Conservation (phyloP, 2,888 invertebrate genomes). For the Dicyrtoma fusca region DNA sequence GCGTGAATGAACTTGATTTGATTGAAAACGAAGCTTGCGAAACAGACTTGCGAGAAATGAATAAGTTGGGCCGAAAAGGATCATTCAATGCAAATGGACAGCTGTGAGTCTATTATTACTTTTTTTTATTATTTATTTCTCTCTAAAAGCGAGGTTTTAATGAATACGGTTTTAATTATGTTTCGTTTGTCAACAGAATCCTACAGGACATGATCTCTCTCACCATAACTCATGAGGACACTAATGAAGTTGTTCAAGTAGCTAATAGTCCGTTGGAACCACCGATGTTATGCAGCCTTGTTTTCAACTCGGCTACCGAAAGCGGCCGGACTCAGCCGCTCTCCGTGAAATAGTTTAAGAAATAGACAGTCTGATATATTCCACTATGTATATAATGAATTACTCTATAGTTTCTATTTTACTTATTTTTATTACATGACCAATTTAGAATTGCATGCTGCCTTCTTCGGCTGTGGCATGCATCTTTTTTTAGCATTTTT, state of each 20-base stretch:
- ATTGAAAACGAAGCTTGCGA: slow-evolving; percentile 1
- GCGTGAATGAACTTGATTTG: slow-evolving; percentile 4
- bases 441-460: not conserved
- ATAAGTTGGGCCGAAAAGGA: not conserved
- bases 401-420: not conserved
- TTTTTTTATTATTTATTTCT: too few species aligned
- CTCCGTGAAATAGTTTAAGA: slow-evolving; percentile 11
- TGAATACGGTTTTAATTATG: too few species aligned
- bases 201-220: slow-evolving; percentile 7
- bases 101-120: too few species aligned
- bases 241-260: slow-evolving; percentile 30
- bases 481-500: not conserved
- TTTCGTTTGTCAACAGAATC: slow-evolving; percentile 6
- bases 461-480: not conserved
- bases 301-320: slow-evolving; percentile 29
- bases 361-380: slow-evolving; percentile 23
- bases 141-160: too few species aligned
- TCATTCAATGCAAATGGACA: not conserved
- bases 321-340: slow-evolving; percentile 10
- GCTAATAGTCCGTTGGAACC: slow-evolving; percentile 24
- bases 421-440: not conserved
- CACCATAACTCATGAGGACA: slow-evolving; percentile 34
- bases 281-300: slow-evolving; percentile 25
- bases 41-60: not conserved
- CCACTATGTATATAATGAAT: not conserved